Conservation (phyloP, 2,888 invertebrate species). For the Ametastegia equiseti region DNA sequence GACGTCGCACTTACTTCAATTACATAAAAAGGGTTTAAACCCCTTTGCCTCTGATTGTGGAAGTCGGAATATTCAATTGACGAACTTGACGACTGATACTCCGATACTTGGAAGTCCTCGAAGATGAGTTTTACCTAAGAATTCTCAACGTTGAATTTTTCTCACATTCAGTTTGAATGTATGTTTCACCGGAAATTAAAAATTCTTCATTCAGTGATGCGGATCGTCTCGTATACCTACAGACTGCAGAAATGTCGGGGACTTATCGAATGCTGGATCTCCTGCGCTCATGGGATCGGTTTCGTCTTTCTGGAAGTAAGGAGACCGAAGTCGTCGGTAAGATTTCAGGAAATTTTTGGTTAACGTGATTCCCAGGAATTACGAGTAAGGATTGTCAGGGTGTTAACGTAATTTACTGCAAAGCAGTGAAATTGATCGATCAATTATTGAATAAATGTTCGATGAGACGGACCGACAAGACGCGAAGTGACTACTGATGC, state of each 20-base stretch:
- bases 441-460: background rate
- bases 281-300: background rate
- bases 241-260: background rate
- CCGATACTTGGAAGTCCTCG: too few relatives aligned
- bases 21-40: too few relatives aligned
- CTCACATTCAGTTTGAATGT: background rate
- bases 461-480: background rate
- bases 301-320: background rate
- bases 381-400: background rate
- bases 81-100: too few relatives aligned
- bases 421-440: background rate
- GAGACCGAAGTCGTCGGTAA: background rate
- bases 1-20: constrained; percentile 32
- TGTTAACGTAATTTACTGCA: background rate
- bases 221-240: background rate
- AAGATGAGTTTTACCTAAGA: background rate
- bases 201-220: constrained; percentile 26
- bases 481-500: background rate
- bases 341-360: background rate
- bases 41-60: too few relatives aligned
- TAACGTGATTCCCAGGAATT: background rate
- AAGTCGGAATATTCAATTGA: too few relatives aligned
- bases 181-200: constrained; percentile 41
- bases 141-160: background rate
- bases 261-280: constrained; percentile 16